Evolutionary conservation across 2,888 invertebrate genomes (phyloP).

Genomic region (Callinectes sapidus): DNA sequence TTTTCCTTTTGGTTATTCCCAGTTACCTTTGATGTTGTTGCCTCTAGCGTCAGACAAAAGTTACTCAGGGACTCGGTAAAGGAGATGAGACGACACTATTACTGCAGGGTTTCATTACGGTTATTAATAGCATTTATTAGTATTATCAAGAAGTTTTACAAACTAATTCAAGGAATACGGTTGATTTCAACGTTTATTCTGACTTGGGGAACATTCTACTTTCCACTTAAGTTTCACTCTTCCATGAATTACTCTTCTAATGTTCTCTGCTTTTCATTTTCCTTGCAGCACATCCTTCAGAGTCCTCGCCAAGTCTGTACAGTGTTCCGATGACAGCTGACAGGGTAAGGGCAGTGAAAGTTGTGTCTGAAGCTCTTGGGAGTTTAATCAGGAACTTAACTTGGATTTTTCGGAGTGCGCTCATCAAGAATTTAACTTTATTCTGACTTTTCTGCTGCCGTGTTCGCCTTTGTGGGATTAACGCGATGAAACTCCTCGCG

Average conservation of each 20-base stretch:
- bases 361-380: neutral
- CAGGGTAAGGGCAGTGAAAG: conserved; percentile 7
- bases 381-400: conserved; percentile 22
- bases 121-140: no score
- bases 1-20: neutral
- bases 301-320: neutral
- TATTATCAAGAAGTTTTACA: no score
- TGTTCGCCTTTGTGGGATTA: conserved; percentile 17
- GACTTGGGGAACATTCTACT: neutral
- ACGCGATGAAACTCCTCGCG: neutral
- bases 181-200: neutral
- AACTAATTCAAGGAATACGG: no score
- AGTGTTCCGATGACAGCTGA: neutral
- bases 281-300: neutral
- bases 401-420: neutral
- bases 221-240: neutral
- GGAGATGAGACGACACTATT: no score
- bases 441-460: neutral
- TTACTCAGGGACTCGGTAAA: neutral
- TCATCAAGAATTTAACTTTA: conserved; percentile 10
- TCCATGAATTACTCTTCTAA: neutral
- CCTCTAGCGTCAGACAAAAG: neutral
- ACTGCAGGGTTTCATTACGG: no score
- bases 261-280: neutral
- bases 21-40: neutral